A percentile compares a stretch with the other conserved stretches of the same genome.
These are phyloP conservation scores for Onchidella celtica DNA, from an alignment of 2,888 invertebrate genomes.

Conservation along the genomic window DNA sequence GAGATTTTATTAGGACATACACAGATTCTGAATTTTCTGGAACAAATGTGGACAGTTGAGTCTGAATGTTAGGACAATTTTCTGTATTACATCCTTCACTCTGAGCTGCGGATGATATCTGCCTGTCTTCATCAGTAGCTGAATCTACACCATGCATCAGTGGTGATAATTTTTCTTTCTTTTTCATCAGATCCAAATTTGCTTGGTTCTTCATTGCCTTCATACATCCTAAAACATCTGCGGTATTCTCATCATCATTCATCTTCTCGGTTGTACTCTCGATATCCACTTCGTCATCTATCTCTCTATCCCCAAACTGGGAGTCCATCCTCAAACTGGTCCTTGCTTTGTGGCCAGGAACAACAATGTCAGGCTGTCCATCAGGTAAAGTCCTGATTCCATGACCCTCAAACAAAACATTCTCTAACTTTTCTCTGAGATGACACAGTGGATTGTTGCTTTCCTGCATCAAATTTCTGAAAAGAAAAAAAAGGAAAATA, in stretches of 20 bases:
- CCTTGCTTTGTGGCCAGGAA: conserved; percentile 42
- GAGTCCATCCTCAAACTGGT: too few species aligned
- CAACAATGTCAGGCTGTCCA: neutral
- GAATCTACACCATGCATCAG: conserved; percentile 46
- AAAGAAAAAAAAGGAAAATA: too few species aligned
- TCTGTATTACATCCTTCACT: neutral
- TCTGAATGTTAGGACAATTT: neutral
- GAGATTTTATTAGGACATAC: conserved; percentile 32
- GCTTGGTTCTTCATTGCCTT: conserved; percentile 35
- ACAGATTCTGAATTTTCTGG: conserved; percentile 40
- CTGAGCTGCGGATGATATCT: neutral
- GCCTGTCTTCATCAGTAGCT: neutral
- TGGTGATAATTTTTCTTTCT: neutral
- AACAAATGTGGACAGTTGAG: neutral
- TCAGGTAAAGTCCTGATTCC: neutral
- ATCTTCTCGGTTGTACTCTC: too few species aligned
- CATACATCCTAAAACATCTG: neutral
- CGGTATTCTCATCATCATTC: neutral
- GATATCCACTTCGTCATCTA: too few species aligned
- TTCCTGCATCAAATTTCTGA: conserved; percentile 45
- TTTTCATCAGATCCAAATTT: neutral
- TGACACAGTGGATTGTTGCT: conserved; percentile 37
- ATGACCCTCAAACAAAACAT: neutral
- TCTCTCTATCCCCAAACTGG: too few species aligned
- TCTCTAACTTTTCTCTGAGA: conserved; percentile 28